Base-by-base conservation (phyloP, 2,888 invertebrate species). In the Agrotis puta region DNA sequence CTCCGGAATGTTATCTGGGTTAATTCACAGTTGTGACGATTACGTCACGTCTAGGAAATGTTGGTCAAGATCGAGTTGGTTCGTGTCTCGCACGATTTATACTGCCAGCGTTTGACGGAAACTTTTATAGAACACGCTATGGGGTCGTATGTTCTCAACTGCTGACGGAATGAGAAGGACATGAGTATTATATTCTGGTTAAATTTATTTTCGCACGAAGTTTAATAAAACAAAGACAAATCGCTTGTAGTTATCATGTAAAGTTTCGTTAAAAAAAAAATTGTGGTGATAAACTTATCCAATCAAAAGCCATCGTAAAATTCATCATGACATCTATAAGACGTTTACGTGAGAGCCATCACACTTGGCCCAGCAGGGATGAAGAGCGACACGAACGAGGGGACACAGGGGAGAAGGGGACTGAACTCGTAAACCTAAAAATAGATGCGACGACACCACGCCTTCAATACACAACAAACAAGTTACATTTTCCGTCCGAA, bases 351-450 rank as follows among this genome's bases (percentile, higher is more conserved):
- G 83, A 87, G 82, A 85, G 81, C 72, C 85, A 84, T 86, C 83
- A 82, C 83, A 85, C 80, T 84, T 76, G 73, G 80, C 74, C 72
- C 75, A 82, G 81, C 80, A 82, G 87, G 87, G 88, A 88, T 89
- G 87, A 88, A 87, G 79, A 72, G 71, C 62, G 66, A 72, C 71
- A 66, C 58, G 59, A 63, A 73, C 79, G 75, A 83, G 84, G 90
- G 89, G 88, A 87, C 80, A 82, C 76, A 72, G 87, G 87, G 88
- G 88, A 83, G 79, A 85, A 89, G 93, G 92, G 93, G 91, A 93
- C 89, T 92, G 92, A 94, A 92, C 94, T 89, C 93, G 92, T 95
- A 94, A 94, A 95, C 91, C 92, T 94, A 94, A 93, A 95, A 94
- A 95, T 95, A 95, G 92, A 92, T 86, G 86, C 88, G 88, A 88